Base-by-base conservation (phyloP, 2,888 invertebrate genomes). In the Neoitamus cyanurus region DNA sequence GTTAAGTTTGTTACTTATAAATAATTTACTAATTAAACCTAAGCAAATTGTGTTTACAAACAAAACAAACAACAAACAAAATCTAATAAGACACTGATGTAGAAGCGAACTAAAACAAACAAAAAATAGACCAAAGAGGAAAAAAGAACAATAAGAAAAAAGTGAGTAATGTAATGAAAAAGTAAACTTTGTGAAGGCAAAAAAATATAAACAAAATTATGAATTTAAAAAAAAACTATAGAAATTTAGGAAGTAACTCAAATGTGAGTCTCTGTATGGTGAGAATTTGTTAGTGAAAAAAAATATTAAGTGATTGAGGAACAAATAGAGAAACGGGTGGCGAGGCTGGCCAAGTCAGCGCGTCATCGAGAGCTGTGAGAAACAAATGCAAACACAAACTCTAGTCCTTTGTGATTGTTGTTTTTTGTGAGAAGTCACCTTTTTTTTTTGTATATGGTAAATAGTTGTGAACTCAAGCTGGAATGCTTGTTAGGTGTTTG, bases 381-480 rank as follows among this genome's bases (percentile, higher is more conserved):
- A 25, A 58, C 58, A 58, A 15, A 58, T 25, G 6, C 58, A 58
- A 7, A 58, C 25, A 58, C 73, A 25, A 73, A 37, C 37, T 73
- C 37, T 73, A 73, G 37, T 34, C 73, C 73, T 73, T 73, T 73
- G 73, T 36, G 36, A 73, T 73, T 58, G 58, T 58, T 58, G 11
- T 15, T 73, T 73, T 73, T 73, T 73, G 73, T 37, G 31, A n/a
- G 25, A 70, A 70, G 25, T 31, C 13, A 70, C 2, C 30, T 68
- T 25, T 70, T 11, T 31, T n/a, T n/a, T n/a, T n/a, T n/a, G n/a
- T n/a, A n/a, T n/a, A n/a, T n/a, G n/a, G 30, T 30, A 70, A 30
- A 70, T 70, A 69, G 7, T 70, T 31, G 70, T 11, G 31, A 30
- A n/a, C 13, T 70, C 31, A 31, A 31, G 31, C n/a, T 70, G 6